These are phyloP conservation scores for Menidia beryllina DNA, from an alignment of 2,113 vertebrate genomes.

Conservation along the genomic window DNA sequence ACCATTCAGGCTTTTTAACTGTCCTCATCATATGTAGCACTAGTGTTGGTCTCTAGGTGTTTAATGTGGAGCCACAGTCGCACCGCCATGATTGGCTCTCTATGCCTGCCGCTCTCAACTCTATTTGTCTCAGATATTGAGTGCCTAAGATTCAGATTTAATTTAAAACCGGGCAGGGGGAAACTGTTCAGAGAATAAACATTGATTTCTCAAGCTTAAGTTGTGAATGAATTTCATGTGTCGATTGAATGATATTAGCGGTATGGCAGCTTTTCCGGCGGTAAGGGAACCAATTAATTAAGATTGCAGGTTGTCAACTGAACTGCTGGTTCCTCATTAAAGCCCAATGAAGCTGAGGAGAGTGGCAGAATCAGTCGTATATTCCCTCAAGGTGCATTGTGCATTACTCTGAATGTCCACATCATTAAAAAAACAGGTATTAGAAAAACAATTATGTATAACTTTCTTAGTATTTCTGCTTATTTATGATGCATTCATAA, in stretches of 20 bases:
- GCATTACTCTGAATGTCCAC: too few relatives aligned
- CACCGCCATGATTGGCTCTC: not conserved
- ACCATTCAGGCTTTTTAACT: too few relatives aligned
- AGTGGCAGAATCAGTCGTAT: not conserved
- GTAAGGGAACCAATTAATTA: not conserved
- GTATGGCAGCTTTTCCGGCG: not conserved
- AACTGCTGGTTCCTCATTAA: not conserved
- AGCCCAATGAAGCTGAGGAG: not conserved
- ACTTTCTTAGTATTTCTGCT: too few relatives aligned
- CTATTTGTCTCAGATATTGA: not conserved
- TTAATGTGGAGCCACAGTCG: not conserved
- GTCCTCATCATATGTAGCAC: not conserved
- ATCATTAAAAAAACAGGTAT: too few relatives aligned
- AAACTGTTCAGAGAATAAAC: constrained; percentile 8
- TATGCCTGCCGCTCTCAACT: not conserved
- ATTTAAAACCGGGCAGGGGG: too few relatives aligned
- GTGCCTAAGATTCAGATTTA: not conserved
- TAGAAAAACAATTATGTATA: too few relatives aligned
- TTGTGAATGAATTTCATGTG: not conserved
- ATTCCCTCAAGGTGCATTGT: not conserved
- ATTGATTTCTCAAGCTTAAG: not conserved
- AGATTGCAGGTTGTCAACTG: not conserved
- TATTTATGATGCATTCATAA: too few relatives aligned
- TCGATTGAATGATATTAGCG: not conserved
- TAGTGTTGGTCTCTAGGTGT: not conserved